Conservation (phyloP, 2,113 vertebrate species). For the Haliaeetus leucogaster region DNA sequence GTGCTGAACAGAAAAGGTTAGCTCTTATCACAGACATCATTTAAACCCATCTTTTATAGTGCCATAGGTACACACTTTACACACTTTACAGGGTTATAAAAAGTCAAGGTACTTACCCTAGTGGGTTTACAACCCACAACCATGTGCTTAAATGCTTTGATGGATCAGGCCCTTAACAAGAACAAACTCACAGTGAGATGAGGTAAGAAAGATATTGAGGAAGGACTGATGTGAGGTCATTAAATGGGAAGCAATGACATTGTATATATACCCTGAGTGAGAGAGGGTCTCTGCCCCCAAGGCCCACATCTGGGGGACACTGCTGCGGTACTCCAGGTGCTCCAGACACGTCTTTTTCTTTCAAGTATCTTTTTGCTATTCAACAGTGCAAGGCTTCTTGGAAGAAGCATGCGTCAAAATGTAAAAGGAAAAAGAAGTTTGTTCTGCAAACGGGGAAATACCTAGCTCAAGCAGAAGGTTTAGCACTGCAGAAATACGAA, state of each 20-base stretch:
- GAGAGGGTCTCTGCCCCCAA: neutral
- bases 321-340: neutral
- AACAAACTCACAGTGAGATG: slow-evolving; percentile 20
- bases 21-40: slow-evolving; percentile 19
- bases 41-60: slow-evolving; percentile 47
- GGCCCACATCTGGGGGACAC: neutral
- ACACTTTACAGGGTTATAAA: slow-evolving; percentile 55
- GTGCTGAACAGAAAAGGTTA: slow-evolving; percentile 26
- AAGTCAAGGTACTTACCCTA: slow-evolving; percentile 38
- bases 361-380: neutral
- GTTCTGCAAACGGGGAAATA: neutral
- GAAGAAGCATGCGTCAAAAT: neutral
- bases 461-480: neutral
- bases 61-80: slow-evolving; percentile 41
- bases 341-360: neutral
- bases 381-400: neutral
- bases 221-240: neutral
- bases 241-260: neutral
- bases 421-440: neutral
- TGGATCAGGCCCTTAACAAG: slow-evolving; percentile 39
- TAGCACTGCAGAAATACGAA: neutral
- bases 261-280: neutral
- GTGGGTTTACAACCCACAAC: slow-evolving; percentile 37
- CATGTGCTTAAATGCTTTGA: slow-evolving; percentile 41
- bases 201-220: neutral